phyloP scores from a whole-genome alignment of 64 coral and sea anemone genomes.

The Montipora capricornis region DNA sequence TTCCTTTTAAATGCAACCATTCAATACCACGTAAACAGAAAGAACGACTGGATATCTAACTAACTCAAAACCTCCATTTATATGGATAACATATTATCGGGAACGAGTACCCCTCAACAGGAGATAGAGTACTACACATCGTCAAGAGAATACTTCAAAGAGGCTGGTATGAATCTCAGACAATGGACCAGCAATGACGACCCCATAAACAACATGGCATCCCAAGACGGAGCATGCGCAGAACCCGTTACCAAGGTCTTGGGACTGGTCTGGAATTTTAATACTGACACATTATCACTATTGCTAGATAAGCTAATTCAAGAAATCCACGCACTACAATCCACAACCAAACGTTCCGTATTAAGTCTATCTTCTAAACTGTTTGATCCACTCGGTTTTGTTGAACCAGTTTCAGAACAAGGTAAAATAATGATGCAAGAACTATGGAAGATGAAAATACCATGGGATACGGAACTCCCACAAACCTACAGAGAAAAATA shows the following conservation, averaged over 20 bases:
- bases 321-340: slow-evolving; percentile 17
- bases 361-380: slow-evolving; percentile 60
- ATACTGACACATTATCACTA: slow-evolving; percentile 51
- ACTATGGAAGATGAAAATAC: slow-evolving; percentile 40
- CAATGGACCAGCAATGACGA: background rate
- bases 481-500: slow-evolving; percentile 30
- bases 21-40: slow-evolving; percentile 57
- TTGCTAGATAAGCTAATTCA: slow-evolving; percentile 32
- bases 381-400: slow-evolving; percentile 52
- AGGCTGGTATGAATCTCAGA: slow-evolving; percentile 44
- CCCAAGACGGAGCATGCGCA: background rate
- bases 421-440: slow-evolving; percentile 47
- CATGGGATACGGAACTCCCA: slow-evolving; percentile 54
- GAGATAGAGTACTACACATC: slow-evolving; percentile 35
- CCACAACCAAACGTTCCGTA: slow-evolving; percentile 32
- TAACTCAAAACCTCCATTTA: background rate
- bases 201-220: background rate
- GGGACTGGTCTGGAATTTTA: slow-evolving; percentile 48
- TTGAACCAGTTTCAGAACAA: slow-evolving; percentile 20
- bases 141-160: slow-evolving; percentile 11
- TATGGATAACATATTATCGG: background rate
- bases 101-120: background rate
- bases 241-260: slow-evolving; percentile 54
- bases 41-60: slow-evolving; percentile 44
- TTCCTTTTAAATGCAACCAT: slow-evolving; percentile 49